A percentile compares a stretch with the other conserved stretches of the same genome.
phyloP scores from a whole-genome alignment of 2,888 invertebrate species.

The Temnothorax unifasciatus region DNA sequence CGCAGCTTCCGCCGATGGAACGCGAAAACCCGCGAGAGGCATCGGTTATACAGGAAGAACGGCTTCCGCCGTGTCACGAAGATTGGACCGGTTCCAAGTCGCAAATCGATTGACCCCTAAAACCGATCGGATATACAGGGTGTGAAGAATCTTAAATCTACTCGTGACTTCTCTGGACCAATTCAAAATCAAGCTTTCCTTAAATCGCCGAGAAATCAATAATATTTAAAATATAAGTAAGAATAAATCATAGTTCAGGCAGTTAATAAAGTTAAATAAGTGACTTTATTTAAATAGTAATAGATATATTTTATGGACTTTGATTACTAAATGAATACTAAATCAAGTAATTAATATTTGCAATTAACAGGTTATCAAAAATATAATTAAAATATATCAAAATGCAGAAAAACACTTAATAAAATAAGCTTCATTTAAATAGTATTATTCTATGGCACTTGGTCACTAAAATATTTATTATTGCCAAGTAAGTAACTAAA shows the following conservation, averaged over 20 bases:
- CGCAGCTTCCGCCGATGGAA: slow-evolving; percentile 51
- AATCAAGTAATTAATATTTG: background rate
- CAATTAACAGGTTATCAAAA: background rate
- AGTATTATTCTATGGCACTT: background rate
- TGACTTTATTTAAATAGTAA: background rate
- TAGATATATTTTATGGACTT: background rate
- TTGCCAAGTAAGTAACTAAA: background rate
- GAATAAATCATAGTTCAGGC: background rate
- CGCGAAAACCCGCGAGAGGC: slow-evolving; percentile 46
- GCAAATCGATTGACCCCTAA: slow-evolving; percentile 72
- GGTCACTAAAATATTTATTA: background rate
- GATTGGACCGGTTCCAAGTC: slow-evolving; percentile 69
- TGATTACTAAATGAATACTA: no score
- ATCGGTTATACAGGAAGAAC: slow-evolving; percentile 58
- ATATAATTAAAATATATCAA: background rate
- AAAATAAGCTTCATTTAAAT: background rate
- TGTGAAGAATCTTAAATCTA: background rate
- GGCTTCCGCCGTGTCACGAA: slow-evolving; percentile 65
- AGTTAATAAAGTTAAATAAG: background rate
- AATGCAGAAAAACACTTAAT: background rate
- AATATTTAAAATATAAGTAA: background rate
- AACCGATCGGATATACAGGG: slow-evolving; percentile 52
- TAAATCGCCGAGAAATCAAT: background rate
- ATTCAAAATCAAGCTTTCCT: background rate
- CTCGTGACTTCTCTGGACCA: background rate